phyloP scores from a whole-genome alignment of 2,113 vertebrate genomes.

The Rattus rattus region DNA sequence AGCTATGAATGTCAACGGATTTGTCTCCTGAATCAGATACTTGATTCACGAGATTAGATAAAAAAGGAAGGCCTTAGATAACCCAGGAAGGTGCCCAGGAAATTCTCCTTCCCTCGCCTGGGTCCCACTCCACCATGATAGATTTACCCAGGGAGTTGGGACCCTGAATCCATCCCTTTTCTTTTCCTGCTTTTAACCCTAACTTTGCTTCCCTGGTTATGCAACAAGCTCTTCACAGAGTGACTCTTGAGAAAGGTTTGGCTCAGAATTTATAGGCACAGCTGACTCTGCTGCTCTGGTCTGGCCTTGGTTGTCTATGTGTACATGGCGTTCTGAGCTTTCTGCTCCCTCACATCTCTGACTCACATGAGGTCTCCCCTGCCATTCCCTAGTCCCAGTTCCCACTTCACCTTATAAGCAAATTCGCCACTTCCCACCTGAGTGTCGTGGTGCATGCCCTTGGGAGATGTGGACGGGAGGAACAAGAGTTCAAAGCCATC shows the following conservation, averaged over 20 bases:
- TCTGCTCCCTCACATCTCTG: not conserved
- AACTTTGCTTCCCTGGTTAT: not conserved
- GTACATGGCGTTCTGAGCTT: not conserved
- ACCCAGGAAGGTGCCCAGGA: not conserved
- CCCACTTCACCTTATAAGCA: too few relatives aligned
- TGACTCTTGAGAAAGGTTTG: not conserved
- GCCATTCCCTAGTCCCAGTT: not conserved
- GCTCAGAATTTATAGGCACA: not conserved
- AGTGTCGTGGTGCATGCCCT: not conserved
- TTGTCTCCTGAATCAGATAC: conserved; percentile 5
- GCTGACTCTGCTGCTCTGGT: not conserved
- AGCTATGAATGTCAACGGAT: not conserved
- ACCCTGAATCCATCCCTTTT: accelerated
- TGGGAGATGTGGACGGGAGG: not conserved
- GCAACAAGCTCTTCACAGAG: not conserved
- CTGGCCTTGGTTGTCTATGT: not conserved
- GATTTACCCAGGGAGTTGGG: not conserved
- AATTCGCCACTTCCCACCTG: not conserved
- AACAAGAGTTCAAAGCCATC: not conserved
- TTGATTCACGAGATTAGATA: not conserved
- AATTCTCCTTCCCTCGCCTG: accelerated
- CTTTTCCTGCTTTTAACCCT: not conserved
- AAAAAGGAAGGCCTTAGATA: not conserved
- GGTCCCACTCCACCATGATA: accelerated
- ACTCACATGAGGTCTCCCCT: not conserved